Percentiles rank a stretch among this genome's conserved stretches.
phyloP scores from a whole-genome alignment of 2,797 vertebrate species.

The Adrianichthys oophorus region DNA sequence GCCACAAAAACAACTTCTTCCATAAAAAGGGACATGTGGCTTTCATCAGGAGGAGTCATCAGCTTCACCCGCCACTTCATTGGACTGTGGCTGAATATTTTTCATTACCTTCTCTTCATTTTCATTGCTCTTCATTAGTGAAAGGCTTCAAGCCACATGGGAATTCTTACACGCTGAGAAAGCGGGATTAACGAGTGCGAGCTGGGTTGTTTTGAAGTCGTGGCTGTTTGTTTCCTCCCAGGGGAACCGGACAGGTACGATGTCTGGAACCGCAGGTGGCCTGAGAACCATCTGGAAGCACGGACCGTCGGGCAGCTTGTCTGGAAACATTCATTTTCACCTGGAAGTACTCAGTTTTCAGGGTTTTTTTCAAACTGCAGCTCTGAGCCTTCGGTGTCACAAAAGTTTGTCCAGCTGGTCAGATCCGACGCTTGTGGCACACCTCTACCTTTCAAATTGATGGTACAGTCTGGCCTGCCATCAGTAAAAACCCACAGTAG shows the following conservation, averaged over 20 bases:
- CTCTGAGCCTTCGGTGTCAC: conserved; percentile 19
- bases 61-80: conserved; percentile 67
- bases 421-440: too few relatives aligned
- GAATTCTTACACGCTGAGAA: conserved; percentile 67
- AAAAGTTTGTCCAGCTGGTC: too few relatives aligned
- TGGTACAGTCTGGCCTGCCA: conserved; percentile 12
- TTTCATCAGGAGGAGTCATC: conserved; percentile 70
- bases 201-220: conserved; percentile 54
- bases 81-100: conserved; percentile 72
- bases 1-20: conserved; percentile 68
- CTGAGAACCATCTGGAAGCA: conserved; percentile 31
- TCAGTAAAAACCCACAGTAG: conserved; percentile 19
- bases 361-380: conserved; percentile 10
- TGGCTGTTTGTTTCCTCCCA: conserved; percentile 37
- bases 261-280: conserved; percentile 52
- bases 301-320: conserved; percentile 15
- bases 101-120: conserved; percentile 67
- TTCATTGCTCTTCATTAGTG: conserved; percentile 73
- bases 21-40: conserved; percentile 60
- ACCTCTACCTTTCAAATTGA: conserved; percentile 26
- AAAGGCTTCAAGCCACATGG: conserved; percentile 65
- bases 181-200: conserved; percentile 57
- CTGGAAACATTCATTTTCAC: neutral
- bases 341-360: neutral
- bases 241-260: conserved; percentile 25